Percentiles rank a stretch among this genome's conserved stretches.
Evolutionary conservation across 2,797 vertebrate species (phyloP).

Genomic region (Enteromius argenteus): DNA sequence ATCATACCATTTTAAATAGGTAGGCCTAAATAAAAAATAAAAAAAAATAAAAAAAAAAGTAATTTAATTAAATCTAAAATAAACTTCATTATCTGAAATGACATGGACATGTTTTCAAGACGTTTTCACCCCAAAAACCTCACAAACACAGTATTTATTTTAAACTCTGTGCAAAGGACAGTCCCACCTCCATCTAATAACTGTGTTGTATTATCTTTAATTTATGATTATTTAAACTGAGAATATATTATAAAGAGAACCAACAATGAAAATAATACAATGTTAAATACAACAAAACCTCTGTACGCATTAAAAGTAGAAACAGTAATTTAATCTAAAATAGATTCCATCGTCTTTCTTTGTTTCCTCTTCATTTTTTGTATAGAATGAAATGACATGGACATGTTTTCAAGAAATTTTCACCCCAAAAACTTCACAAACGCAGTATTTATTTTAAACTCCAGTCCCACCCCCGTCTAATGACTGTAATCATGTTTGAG

Average conservation of each 20-base stretch:
- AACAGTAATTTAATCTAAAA: background rate
- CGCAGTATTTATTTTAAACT: conserved; percentile 2
- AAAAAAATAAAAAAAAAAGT: too few relatives aligned
- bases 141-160: background rate
- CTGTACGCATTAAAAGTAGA: background rate
- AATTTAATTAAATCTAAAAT: too few relatives aligned
- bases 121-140: background rate
- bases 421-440: background rate
- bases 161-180: background rate
- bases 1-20: background rate
- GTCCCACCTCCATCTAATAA: background rate
- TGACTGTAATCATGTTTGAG: conserved; percentile 23
- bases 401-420: background rate
- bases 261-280: background rate
- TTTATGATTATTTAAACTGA: too few relatives aligned
- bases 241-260: background rate
- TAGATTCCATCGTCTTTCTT: background rate
- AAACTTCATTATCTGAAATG: background rate
- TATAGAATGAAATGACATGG: background rate
- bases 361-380: background rate
- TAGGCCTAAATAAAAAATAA: too few relatives aligned
- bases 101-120: background rate
- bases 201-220: background rate
- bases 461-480: background rate
- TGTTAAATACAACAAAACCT: background rate